Evolutionary conservation across 1,140 invertebrate species (phyloP).

Genomic region (Psix sp.): DNA sequence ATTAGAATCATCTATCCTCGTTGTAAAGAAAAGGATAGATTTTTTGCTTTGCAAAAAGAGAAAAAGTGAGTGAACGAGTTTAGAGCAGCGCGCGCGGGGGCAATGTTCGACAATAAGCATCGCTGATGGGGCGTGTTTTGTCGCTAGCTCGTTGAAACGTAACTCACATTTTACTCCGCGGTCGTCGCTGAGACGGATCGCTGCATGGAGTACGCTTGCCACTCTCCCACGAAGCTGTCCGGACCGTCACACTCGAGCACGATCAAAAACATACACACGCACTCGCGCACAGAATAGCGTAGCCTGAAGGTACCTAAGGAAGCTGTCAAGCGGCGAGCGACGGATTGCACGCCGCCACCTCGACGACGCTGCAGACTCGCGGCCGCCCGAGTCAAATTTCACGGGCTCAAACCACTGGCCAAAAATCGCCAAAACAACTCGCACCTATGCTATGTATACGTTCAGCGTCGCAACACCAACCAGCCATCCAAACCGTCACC

Average conservation of each 20-base stretch:
- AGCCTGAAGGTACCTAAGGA: too few species aligned
- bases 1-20: too few species aligned
- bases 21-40: too few species aligned
- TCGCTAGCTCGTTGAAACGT: not conserved
- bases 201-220: conserved; percentile 37
- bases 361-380: too few species aligned
- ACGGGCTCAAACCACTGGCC: not conserved
- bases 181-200: conserved; percentile 21
- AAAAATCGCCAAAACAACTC: conserved; percentile 28
- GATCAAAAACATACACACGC: too few species aligned
- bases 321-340: too few species aligned
- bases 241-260: conserved; percentile 5
- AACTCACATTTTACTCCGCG: conserved; percentile 47
- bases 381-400: not conserved
- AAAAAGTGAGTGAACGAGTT: too few species aligned
- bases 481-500: conserved; percentile 41
- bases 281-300: conserved; percentile 32
- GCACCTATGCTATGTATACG: conserved; percentile 19
- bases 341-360: too few species aligned
- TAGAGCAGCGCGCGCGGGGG: conserved; percentile 13
- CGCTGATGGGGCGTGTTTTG: conserved; percentile 12
- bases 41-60: too few species aligned
- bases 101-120: conserved; percentile 34
- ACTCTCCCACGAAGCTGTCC: conserved; percentile 6
- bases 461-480: conserved; percentile 49